phyloP scores from a whole-genome alignment of 2,113 vertebrate genomes.

The Oenanthe melanoleuca region DNA sequence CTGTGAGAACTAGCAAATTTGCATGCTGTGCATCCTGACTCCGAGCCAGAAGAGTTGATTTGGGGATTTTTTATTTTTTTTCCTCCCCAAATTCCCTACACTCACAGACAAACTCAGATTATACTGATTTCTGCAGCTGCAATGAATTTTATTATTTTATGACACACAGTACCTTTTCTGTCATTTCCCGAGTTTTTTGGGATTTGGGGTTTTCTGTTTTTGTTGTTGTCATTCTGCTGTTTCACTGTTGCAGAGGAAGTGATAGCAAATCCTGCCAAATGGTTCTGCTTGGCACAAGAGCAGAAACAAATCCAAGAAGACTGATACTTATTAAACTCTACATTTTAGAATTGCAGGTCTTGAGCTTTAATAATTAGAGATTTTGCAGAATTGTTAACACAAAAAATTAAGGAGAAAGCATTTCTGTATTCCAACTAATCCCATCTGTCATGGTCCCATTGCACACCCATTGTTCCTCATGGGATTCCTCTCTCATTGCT shows the following conservation, averaged over 20 bases:
- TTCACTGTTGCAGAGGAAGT: neutral
- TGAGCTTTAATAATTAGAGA: neutral
- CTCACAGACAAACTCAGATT: neutral
- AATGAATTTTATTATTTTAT: neutral
- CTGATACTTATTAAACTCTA: neutral
- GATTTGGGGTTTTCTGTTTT: neutral
- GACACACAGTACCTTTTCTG: neutral
- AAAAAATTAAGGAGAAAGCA: neutral
- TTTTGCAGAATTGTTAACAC: neutral
- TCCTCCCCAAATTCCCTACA: rapidly evolving
- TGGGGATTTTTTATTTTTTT: neutral
- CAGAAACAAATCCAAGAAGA: neutral
- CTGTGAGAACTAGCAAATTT: neutral
- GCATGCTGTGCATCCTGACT: neutral
- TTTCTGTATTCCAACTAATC: neutral
- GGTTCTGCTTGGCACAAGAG: neutral
- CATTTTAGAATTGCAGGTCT: neutral
- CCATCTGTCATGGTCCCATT: neutral
- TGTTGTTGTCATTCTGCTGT: neutral
- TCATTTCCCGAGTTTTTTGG: neutral
- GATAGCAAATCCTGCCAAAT: neutral
- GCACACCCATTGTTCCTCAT: rapidly evolving
- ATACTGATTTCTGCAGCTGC: neutral
- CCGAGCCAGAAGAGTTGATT: neutral
- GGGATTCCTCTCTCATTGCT: neutral